phyloP scores from a whole-genome alignment of 2,113 vertebrate species.

The Sinocyclocheilus grahami region DNA sequence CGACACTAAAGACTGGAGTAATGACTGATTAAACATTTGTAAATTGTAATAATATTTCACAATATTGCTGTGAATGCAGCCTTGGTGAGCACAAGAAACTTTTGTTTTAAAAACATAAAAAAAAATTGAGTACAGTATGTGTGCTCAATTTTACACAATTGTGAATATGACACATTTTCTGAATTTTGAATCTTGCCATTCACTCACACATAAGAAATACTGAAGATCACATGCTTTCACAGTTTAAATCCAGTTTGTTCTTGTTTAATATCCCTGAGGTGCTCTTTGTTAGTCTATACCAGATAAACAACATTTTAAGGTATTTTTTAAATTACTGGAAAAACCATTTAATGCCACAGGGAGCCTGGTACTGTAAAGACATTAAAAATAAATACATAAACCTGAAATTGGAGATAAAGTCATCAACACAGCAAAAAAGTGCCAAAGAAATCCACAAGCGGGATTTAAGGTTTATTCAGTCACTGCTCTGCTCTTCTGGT shows the following conservation, averaged over 20 bases:
- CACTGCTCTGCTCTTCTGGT: conserved; percentile 20
- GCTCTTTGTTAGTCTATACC: conserved; percentile 26
- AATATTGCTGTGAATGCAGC: not conserved
- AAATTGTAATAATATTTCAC: not conserved
- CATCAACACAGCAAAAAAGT: conserved; percentile 38
- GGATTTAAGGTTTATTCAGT: conserved; percentile 27
- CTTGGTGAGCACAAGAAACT: not conserved
- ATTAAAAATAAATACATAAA: conserved; percentile 52
- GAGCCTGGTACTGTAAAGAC: conserved; percentile 39
- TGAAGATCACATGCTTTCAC: not conserved
- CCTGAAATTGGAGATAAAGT: conserved; percentile 56
- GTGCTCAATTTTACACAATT: not conserved
- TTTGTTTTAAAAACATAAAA: not conserved
- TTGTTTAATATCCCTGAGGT: conserved; percentile 49
- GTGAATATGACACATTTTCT: conserved; percentile 1
- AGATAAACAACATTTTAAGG: conserved; percentile 45
- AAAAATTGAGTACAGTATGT: not conserved
- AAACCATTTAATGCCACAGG: conserved; percentile 51
- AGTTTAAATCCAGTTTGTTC: conserved; percentile 31
- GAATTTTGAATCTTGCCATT: not conserved
- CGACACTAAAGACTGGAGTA: not conserved
- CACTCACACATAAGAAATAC: not conserved
- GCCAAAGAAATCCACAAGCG: conserved; percentile 26
- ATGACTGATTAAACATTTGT: not conserved
- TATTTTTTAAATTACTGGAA: conserved; percentile 53